phyloP scores from a whole-genome alignment of 2,113 vertebrate species.

The Pygoscelis adeliae region DNA sequence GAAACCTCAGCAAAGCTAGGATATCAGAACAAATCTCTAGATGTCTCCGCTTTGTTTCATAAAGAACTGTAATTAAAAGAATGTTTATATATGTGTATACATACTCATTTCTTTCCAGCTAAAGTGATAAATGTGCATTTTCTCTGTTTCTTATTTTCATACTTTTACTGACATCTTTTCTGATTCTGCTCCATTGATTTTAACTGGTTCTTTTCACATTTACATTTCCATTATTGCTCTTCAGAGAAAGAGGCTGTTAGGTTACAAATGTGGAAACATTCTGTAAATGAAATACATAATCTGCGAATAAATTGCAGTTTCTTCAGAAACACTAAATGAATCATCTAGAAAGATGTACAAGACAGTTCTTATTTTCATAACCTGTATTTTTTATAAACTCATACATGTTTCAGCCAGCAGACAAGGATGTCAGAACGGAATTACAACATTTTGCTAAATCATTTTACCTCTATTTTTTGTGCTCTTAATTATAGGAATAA shows the following conservation, averaged over 20 bases:
- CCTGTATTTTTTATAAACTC: conserved; percentile 13
- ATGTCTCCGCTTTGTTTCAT: background rate
- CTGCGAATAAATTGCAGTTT: background rate
- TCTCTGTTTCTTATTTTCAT: background rate
- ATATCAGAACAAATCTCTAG: background rate
- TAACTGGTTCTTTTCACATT: background rate
- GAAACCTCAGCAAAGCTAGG: background rate
- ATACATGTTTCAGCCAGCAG: conserved; percentile 3
- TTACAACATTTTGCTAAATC: background rate
- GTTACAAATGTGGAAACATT: conserved; percentile 11
- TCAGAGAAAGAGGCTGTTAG: background rate
- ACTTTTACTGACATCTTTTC: background rate
- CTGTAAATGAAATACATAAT: background rate
- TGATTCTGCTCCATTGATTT: background rate
- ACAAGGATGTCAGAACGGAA: background rate
- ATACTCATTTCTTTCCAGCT: background rate
- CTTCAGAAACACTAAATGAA: conserved; percentile 25
- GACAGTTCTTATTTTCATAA: conserved; percentile 5
- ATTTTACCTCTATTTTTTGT: background rate
- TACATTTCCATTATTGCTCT: background rate
- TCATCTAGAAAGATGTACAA: background rate
- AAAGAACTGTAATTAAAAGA: background rate
- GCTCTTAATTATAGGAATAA: background rate
- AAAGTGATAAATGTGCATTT: background rate
- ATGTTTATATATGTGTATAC: background rate